A percentile compares a stretch with the other conserved stretches of the same genome.
phyloP scores from a whole-genome alignment of 2,888 invertebrate genomes.

The Hydraecia micacea region DNA sequence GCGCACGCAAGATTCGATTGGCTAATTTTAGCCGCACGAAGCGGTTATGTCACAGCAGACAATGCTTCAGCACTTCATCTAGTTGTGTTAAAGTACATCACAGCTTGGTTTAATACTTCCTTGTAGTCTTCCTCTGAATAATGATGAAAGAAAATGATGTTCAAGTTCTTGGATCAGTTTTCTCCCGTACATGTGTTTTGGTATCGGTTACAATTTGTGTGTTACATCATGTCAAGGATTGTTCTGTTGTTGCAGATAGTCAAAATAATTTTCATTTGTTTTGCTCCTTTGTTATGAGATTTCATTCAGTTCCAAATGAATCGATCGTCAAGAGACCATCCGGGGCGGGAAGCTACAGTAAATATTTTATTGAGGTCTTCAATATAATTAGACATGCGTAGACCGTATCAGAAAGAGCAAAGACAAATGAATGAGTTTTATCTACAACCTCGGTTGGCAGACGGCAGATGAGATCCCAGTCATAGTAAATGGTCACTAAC shows the following conservation, averaged over 20 bases:
- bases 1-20: constrained; percentile 79
- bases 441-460: constrained; percentile 49
- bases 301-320: constrained; percentile 12
- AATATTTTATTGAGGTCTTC: constrained; percentile 31
- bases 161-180: constrained; percentile 16
- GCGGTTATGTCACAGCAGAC: constrained; percentile 85
- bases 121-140: constrained; percentile 45
- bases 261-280: constrained; percentile 21
- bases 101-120: constrained; percentile 64
- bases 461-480: constrained; percentile 53
- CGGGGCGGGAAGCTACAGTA: not conserved
- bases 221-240: constrained; percentile 30
- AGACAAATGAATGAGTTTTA: constrained; percentile 52
- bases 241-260: not conserved
- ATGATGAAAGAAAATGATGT: constrained; percentile 11
- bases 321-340: constrained; percentile 1
- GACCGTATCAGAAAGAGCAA: constrained; percentile 18
- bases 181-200: constrained; percentile 4
- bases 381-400: constrained; percentile 31
- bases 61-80: constrained; percentile 74
- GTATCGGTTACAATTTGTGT: constrained; percentile 19
- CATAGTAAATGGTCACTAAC: constrained; percentile 55
- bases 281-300: not conserved
- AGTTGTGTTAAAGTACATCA: constrained; percentile 68
- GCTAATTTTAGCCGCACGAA: constrained; percentile 83